Percentiles rank a stretch among this genome's conserved stretches.
Conservation (phyloP, 2,113 vertebrate genomes). For the Pterocles orientalis region DNA sequence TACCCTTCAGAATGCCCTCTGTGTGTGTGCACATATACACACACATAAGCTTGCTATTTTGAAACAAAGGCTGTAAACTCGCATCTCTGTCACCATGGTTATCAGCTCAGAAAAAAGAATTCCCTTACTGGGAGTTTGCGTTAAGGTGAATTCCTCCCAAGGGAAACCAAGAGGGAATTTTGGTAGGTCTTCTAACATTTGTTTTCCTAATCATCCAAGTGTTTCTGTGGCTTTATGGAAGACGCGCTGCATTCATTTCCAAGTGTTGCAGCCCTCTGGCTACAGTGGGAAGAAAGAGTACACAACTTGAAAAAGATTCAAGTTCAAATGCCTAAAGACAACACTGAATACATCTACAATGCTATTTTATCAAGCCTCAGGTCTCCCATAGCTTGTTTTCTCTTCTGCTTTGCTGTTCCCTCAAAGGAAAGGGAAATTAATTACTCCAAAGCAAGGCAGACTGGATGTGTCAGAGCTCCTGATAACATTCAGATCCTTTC, state of each 20-base stretch:
- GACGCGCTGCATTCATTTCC: neutral
- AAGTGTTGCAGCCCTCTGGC: neutral
- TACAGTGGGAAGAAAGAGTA: neutral
- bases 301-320: neutral
- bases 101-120: neutral
- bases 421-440: neutral
- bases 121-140: neutral
- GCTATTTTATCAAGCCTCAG: neutral
- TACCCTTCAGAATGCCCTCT: neutral
- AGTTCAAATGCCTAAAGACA: neutral
- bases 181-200: neutral
- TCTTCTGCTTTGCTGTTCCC: neutral
- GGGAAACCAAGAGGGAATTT: neutral
- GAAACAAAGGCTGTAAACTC: neutral
- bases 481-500: neutral
- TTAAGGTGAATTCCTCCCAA: neutral
- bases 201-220: neutral
- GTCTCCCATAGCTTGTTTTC: neutral
- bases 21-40: neutral
- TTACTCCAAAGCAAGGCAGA: neutral
- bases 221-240: neutral
- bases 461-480: neutral
- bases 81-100: neutral
- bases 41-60: neutral
- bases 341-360: neutral